phyloP scores from a whole-genome alignment of 37 sponge, comb jelly and placozoan genomes.

The Ephydatia muelleri region DNA sequence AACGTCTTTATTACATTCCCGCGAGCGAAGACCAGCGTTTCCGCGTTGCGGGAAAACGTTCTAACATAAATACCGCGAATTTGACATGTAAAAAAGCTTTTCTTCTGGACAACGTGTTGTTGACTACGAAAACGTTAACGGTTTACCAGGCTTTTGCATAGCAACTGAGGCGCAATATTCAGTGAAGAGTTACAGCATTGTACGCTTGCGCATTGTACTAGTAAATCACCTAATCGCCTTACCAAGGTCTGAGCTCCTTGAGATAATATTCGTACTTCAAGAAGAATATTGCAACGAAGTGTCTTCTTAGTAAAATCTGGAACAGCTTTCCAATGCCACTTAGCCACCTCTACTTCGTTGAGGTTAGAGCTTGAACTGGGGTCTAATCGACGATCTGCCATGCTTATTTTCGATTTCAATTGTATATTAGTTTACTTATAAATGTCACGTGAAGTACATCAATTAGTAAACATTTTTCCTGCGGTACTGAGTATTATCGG shows the following conservation, averaged over 20 bases:
- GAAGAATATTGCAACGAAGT: constrained; percentile 4
- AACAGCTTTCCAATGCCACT: background rate
- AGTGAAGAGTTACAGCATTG: background rate
- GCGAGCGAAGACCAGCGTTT: no score
- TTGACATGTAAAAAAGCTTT: no score
- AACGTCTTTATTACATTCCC: no score
- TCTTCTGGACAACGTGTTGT: no score
- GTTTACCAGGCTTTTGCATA: background rate
- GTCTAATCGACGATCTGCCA: background rate
- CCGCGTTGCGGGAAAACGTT: no score
- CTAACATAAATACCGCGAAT: no score
- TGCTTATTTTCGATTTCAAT: background rate
- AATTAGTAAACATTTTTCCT: no score
- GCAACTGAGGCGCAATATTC: background rate
- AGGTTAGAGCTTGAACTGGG: constrained; percentile 16
- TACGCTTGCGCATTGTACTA: background rate
- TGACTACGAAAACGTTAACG: no score
- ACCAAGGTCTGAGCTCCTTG: constrained; percentile 11
- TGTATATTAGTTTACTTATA: background rate
- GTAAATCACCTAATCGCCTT: no score
- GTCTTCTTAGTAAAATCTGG: constrained; percentile 28
- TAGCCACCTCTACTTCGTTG: background rate
- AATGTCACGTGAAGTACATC: no score
- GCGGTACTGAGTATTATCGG: no score
- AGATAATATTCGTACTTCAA: background rate